These are phyloP conservation scores for Keiferia lycopersicella DNA, from an alignment of 2,888 invertebrate genomes.

Conservation along the genomic window DNA sequence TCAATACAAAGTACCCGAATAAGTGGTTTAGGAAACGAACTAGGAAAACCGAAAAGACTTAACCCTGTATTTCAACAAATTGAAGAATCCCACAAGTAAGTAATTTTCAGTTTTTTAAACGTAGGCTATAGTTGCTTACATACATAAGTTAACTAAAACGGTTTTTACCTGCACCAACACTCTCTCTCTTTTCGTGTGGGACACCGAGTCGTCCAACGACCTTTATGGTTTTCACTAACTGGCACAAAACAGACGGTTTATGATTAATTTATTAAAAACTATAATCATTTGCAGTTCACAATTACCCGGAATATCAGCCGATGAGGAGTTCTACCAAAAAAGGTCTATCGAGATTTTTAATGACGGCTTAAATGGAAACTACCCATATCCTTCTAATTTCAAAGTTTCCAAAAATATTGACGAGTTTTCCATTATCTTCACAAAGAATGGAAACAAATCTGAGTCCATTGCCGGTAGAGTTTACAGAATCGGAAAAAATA, in stretches of 20 bases:
- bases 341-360: not conserved
- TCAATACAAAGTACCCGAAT: too few species aligned
- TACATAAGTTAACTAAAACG: too few species aligned
- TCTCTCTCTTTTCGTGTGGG: too few species aligned
- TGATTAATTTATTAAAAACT: not conserved
- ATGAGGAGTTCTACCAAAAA: not conserved
- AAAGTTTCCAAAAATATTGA: not conserved
- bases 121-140: too few species aligned
- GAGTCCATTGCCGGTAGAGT: constrained; percentile 4
- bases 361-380: not conserved
- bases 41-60: not conserved
- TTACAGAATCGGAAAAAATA: not conserved
- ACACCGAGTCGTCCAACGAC: too few species aligned
- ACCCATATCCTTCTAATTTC: not conserved
- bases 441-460: not conserved
- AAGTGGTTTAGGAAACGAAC: too few species aligned
- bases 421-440: too few species aligned
- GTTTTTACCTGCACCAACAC: too few species aligned
- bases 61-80: not conserved
- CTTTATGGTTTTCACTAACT: too few species aligned
- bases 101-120: not conserved
- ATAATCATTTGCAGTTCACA: not conserved
- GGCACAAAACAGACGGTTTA: too few species aligned
- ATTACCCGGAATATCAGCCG: not conserved
- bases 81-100: not conserved